A percentile compares a stretch with the other conserved stretches of the same genome.
Conservation (phyloP, 2,888 invertebrate genomes). For the Aspidiotus destructor region DNA sequence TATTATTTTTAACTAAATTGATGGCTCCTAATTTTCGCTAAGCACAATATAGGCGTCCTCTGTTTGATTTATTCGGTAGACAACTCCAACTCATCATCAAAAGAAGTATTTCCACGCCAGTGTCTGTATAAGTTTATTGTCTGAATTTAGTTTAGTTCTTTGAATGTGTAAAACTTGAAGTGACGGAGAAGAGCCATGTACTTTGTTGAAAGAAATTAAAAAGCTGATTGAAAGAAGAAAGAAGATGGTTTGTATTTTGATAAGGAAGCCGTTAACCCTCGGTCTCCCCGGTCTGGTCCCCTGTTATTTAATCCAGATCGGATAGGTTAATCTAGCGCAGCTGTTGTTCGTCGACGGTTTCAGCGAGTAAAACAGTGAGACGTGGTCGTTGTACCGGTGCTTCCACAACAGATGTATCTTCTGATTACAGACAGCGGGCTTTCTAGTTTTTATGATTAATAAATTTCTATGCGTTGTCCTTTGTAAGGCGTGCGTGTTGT, state of each 20-base stretch:
- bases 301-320: slow-evolving; percentile 31
- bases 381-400: slow-evolving; percentile 13
- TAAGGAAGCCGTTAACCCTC: slow-evolving; percentile 30
- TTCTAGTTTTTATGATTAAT: slow-evolving; percentile 25
- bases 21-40: no score
- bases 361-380: slow-evolving; percentile 18
- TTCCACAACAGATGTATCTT: slow-evolving; percentile 23
- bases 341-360: slow-evolving; percentile 20
- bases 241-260: slow-evolving; percentile 26
- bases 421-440: slow-evolving; percentile 27
- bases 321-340: slow-evolving; percentile 31
- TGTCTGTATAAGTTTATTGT: no score
- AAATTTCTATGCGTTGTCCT: slow-evolving; percentile 12
- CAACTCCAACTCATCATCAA: no score
- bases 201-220: no score
- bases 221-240: neutral
- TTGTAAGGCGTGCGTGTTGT: no score
- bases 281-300: slow-evolving; percentile 15
- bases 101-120: no score
- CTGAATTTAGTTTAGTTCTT: no score
- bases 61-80: no score
- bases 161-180: no score
- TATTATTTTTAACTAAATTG: no score
- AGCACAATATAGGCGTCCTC: no score
- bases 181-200: no score